phyloP scores from a whole-genome alignment of 1,140 invertebrate genomes.

The Pomacea maculata region DNA sequence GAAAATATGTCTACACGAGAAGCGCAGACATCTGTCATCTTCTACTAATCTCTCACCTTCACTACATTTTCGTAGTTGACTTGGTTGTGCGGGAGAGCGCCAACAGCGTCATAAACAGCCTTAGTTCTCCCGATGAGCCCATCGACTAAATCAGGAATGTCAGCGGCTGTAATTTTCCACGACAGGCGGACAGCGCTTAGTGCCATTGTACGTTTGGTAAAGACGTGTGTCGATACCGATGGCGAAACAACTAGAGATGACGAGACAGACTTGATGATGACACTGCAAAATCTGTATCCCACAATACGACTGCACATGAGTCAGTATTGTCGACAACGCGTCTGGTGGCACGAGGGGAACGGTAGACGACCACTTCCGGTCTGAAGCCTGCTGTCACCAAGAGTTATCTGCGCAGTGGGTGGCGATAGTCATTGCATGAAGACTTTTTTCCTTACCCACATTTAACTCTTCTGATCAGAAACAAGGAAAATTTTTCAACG shows the following conservation, averaged over 20 bases:
- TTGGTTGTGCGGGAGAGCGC: constrained; percentile 53
- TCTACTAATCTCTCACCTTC: constrained; percentile 54
- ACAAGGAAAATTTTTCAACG: too few species aligned
- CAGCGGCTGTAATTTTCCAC: constrained; percentile 1
- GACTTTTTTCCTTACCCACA: too few species aligned
- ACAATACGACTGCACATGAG: not conserved
- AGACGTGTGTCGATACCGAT: not conserved
- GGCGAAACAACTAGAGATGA: not conserved
- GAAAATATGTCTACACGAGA: not conserved
- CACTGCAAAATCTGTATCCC: not conserved
- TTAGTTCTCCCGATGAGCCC: constrained; percentile 58
- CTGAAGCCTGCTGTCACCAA: not conserved
- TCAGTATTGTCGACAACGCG: not conserved
- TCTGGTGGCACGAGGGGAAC: not conserved
- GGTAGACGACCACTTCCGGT: constrained; percentile 11
- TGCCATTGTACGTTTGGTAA: not conserved
- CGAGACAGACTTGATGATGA: not conserved
- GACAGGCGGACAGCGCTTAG: not conserved
- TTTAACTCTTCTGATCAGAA: too few species aligned
- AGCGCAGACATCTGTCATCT: not conserved
- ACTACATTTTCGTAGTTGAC: constrained; percentile 63
- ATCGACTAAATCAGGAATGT: constrained; percentile 25
- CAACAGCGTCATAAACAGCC: constrained; percentile 62
- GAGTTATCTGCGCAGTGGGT: too few species aligned
- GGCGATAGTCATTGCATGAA: too few species aligned